Base-by-base conservation (phyloP, 2,888 invertebrate species). In the Harpalus rubripes region DNA sequence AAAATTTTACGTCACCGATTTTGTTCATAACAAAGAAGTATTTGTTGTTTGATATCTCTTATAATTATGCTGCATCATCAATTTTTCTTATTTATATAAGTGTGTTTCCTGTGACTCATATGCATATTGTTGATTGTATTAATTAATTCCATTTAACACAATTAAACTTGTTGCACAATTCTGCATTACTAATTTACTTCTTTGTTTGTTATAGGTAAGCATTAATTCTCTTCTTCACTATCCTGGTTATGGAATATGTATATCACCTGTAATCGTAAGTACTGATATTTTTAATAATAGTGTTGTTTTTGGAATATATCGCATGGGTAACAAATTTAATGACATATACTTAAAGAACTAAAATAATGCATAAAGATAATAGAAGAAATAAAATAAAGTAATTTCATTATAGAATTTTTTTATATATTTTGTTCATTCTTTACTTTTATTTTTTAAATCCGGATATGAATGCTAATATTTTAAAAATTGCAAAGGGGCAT, bases 21-120 rank as follows among this genome's bases (percentile, higher is more conserved):
- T 32, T 32, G 32, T 32, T 32, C 32, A 32, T 32, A 52, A 52
- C 44, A 52, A 52, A 52, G 12, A 52, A 52, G 44, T 52, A 10
- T n/a, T 56, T 59, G 5, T 59, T 16, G 59, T 59, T 32, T 59
- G 15, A 59, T 59, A 59, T 59, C 59, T 59, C 18, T 16, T 59
- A 32, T 32, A 32, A 68, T 68, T 18, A 74, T 74, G 72, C 72
- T 41, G 7, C 41, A 74, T 74, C 72, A 74, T 74, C 44, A 18
- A 4, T 74, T 44, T 18, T 44, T 41, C 72, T 22, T 44, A 74
- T 74, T 41, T 18, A 74, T 74, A 41, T 68, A 74, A 72, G 41
- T 44, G n/a, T 12, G 44, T 44, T 74, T 74, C 72, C 72, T 44
- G 72, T 44, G 16, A 74, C 10, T 74, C 18, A 44, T 41, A 15